Conservation (phyloP, 2,888 invertebrate genomes). For the Crossocerus cetratus region DNA sequence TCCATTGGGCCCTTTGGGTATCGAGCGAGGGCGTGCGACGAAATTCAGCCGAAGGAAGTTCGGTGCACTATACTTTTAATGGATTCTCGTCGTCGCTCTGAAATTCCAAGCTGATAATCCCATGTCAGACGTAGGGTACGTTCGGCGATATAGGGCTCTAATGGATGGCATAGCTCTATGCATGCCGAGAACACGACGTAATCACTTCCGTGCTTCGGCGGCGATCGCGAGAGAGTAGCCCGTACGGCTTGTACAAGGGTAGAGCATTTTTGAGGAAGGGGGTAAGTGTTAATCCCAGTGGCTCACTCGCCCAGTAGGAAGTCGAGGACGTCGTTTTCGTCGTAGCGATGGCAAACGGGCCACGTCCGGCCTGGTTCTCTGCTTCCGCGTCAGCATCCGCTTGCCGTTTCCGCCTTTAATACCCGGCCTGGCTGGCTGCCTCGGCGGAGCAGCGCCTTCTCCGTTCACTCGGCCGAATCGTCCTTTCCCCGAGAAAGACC, state of each 20-base stretch:
- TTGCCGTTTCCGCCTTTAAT: slow-evolving; percentile 72
- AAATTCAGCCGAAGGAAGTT: too few relatives aligned
- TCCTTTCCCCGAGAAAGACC: not conserved
- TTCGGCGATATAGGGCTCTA: too few relatives aligned
- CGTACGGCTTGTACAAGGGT: not conserved
- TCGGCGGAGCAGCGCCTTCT: slow-evolving; percentile 2
- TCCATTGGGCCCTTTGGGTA: too few relatives aligned
- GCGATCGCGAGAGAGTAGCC: not conserved
- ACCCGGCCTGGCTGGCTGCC: slow-evolving; percentile 58
- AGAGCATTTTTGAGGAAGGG: not conserved
- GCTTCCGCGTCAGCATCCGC: slow-evolving; percentile 69
- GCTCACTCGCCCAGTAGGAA: slow-evolving; percentile 37
- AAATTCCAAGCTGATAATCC: too few relatives aligned
- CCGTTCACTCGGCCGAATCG: not conserved
- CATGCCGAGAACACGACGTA: not conserved
- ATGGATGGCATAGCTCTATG: not conserved
- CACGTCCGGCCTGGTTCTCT: slow-evolving; percentile 68
- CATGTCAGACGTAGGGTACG: too few relatives aligned
- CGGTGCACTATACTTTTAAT: too few relatives aligned
- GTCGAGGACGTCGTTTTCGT: slow-evolving; percentile 50
- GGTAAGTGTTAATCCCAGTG: slow-evolving; percentile 27
- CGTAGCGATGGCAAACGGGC: slow-evolving; percentile 66
- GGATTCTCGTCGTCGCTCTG: too few relatives aligned
- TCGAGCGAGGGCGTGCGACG: too few relatives aligned
- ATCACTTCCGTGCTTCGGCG: not conserved